A percentile compares a stretch with the other conserved stretches of the same genome.
These are phyloP conservation scores for Bos javanicus DNA, from an alignment of 2,113 vertebrate species.

Conservation along the genomic window DNA sequence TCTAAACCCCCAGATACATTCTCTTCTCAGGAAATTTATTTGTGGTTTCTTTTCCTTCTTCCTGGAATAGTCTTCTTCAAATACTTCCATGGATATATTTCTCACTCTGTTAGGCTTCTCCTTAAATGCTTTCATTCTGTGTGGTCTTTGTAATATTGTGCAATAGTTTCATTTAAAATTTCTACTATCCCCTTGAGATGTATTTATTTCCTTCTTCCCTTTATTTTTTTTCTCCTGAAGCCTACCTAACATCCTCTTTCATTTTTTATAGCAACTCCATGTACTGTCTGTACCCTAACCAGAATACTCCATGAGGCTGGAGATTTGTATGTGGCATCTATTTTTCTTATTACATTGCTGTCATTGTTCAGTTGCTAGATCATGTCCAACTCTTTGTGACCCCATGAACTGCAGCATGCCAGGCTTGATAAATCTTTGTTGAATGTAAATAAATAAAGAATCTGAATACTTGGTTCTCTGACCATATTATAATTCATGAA, in stretches of 20 bases:
- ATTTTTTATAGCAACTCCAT: not conserved
- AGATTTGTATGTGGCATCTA: not conserved
- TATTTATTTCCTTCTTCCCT: not conserved
- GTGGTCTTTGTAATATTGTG: not conserved
- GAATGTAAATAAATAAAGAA: not conserved
- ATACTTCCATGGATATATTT: not conserved
- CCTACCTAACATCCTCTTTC: not conserved
- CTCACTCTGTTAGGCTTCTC: not conserved
- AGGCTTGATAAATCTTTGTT: not conserved
- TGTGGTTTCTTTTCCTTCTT: not conserved
- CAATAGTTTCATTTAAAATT: not conserved
- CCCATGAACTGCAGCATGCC: not conserved
- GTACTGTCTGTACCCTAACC: not conserved
- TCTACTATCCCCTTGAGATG: not conserved
- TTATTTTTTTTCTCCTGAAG: not conserved
- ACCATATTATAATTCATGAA: not conserved
- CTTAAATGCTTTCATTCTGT: not conserved
- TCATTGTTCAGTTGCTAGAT: not conserved
- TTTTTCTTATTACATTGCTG: conserved; percentile 1
- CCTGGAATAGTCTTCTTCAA: not conserved
- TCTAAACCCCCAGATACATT: not conserved
- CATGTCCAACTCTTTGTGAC: not conserved
- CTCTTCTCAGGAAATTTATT: not conserved
- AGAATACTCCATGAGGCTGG: not conserved
- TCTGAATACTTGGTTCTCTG: not conserved